These are phyloP conservation scores for Trichomalopsis sarcophagae DNA, from an alignment of 1,140 invertebrate genomes.

Conservation along the genomic window DNA sequence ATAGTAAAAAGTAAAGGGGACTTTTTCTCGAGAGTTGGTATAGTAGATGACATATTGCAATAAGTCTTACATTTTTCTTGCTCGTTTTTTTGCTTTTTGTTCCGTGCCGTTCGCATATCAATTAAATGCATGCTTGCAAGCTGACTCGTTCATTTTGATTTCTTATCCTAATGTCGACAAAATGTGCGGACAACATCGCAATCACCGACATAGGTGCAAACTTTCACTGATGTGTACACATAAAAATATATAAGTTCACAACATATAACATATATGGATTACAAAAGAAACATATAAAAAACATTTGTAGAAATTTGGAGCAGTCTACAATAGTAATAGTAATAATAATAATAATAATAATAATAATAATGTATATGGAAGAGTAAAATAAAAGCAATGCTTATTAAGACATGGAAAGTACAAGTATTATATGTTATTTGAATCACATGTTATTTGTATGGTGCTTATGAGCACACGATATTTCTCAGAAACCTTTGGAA, in stretches of 20 bases:
- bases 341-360: neutral
- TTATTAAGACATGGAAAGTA: slow-evolving; percentile 34
- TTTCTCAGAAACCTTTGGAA: slow-evolving; percentile 43
- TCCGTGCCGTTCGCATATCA: slow-evolving; percentile 6
- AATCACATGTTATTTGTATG: slow-evolving; percentile 51
- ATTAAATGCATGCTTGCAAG: slow-evolving; percentile 22
- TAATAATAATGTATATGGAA: neutral
- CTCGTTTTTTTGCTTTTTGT: neutral
- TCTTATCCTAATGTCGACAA: slow-evolving; percentile 29
- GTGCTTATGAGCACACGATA: slow-evolving; percentile 53
- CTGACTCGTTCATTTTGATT: slow-evolving; percentile 12
- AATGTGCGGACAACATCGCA: slow-evolving; percentile 32
- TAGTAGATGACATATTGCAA: slow-evolving; percentile 14
- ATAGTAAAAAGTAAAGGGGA: neutral
- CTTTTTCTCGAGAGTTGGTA: slow-evolving; percentile 17
- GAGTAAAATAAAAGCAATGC: slow-evolving; percentile 38
- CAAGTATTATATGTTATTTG: slow-evolving; percentile 13
- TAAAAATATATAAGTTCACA: slow-evolving; percentile 37
- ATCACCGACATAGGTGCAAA: slow-evolving; percentile 6
- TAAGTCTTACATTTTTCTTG: slow-evolving; percentile 25
- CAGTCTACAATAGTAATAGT: slow-evolving; percentile 17
- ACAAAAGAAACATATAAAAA: slow-evolving; percentile 45
- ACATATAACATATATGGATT: slow-evolving; percentile 40
- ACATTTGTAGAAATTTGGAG: slow-evolving; percentile 11
- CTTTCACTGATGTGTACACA: slow-evolving; percentile 26